Percentiles rank a stretch among this genome's conserved stretches.
Conservation (phyloP, 1,140 invertebrate species). For the Caerostris darwini region DNA sequence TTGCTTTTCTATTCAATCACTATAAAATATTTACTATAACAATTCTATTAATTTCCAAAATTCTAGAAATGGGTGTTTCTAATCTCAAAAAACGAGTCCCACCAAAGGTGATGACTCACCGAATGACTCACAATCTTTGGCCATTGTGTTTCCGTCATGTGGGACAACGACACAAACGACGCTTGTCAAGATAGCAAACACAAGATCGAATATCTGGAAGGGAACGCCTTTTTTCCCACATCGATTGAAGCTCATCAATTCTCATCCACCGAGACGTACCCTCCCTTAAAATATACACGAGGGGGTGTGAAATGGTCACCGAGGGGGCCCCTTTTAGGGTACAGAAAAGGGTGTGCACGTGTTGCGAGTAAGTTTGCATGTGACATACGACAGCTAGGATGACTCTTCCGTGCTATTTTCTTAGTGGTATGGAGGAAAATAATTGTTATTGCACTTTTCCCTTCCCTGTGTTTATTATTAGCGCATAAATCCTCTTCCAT, state of each 20-base stretch:
- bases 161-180: constrained; percentile 10
- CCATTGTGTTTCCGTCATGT: not conserved
- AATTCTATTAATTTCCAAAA: too few relatives aligned
- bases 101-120: not conserved
- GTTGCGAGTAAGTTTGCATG: not conserved
- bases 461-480: not conserved
- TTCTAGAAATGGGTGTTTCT: too few relatives aligned
- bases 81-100: too few relatives aligned
- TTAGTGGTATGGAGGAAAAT: not conserved
- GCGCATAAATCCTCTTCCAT: not conserved
- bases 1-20: too few relatives aligned
- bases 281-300: not conserved
- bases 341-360: not conserved
- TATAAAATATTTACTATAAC: too few relatives aligned
- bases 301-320: not conserved
- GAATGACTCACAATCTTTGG: not conserved
- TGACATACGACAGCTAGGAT: not conserved
- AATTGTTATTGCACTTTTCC: not conserved
- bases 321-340: not conserved
- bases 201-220: not conserved
- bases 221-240: not conserved
- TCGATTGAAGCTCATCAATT: not conserved
- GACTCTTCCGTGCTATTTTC: not conserved
- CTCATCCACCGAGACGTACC: not conserved
- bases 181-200: not conserved